Evolutionary conservation across 1,140 invertebrate species (phyloP), one percentile per base, ranked within the genome.

Genomic region (Liolophura sinensis): DNA sequence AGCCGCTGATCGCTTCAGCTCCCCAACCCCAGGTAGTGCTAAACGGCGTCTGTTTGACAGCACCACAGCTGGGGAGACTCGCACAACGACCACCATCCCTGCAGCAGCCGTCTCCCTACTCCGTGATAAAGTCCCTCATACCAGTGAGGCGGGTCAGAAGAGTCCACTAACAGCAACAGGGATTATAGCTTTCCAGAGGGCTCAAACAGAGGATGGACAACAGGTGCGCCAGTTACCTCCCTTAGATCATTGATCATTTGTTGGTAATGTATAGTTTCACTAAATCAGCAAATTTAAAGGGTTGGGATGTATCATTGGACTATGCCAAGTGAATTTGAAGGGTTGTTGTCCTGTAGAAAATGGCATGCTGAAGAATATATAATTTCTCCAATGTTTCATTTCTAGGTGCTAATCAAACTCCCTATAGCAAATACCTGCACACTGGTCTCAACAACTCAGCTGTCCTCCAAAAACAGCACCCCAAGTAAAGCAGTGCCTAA

Each of bases 1-100:
- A 3, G 77, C 78, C 18, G 68, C 77, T 40, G 85, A 85, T 58
- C 63, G 82, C 22, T 85, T 85, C 66, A 79, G 79, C 40, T 86
- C 85, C 1, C 83, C 84, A 1, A 77, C 77, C 9, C 76, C 81
- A 31, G 81, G 83, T 5, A 82, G 69, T 73, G 82, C 83, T 48
- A 81, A 81, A 66, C 74, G 84, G 11, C 73, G 79, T 14, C 75
- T 86, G 11, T 86, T 86, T 72, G 69, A 65, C 18, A 58, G 61
- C 55, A 71, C 67, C 11, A 55, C 61, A 40, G 46, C 64, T 12
- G 47, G 51, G 48, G 62, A 59, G 0, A 66, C 65, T 7, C 51
- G 54, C 20, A 40, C 31, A 3, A 40, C 31, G 31, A 40, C 31
- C 31, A 40, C 31, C 31, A 40, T 40, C 31, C 31, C 31, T 9